A percentile compares a stretch with the other conserved stretches of the same genome.
Evolutionary conservation across 2,797 vertebrate genomes (phyloP).

Genomic region (Hippopotamyrus pictus): DNA sequence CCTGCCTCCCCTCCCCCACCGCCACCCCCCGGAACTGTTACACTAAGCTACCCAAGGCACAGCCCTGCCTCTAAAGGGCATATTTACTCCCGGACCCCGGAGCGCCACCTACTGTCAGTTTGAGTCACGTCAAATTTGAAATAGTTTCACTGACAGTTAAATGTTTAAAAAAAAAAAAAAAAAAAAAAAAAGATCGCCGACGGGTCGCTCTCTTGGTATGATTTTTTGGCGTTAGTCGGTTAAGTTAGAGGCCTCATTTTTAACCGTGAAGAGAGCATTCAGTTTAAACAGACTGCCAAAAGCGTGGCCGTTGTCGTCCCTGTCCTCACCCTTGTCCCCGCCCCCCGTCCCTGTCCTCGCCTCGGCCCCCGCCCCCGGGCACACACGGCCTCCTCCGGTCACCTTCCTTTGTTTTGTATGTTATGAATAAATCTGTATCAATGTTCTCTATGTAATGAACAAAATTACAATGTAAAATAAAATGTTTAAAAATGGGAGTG

Average conservation of each 20-base stretch:
- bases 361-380: not conserved
- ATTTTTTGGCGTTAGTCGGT: not conserved
- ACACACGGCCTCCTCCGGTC: not conserved
- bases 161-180: not conserved
- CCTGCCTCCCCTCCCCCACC: not conserved
- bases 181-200: not conserved
- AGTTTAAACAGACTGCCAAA: not conserved
- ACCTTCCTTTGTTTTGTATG: slow-evolving; percentile 10
- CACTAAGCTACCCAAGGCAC: not conserved
- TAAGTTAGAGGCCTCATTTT: not conserved
- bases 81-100: not conserved
- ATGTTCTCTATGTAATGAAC: slow-evolving; percentile 12
- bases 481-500: not conserved
- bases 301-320: not conserved
- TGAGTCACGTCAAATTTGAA: not conserved
- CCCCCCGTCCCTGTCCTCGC: too few species aligned
- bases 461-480: slow-evolving; percentile 7
- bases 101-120: not conserved
- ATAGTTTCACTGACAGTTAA: not conserved
- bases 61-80: not conserved
- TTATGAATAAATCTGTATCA: slow-evolving; percentile 3
- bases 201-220: not conserved
- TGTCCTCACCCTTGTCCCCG: not conserved
- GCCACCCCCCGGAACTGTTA: not conserved
- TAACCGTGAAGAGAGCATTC: not conserved